phyloP scores from a whole-genome alignment of 2,888 invertebrate genomes.

The Ctena decussata region DNA sequence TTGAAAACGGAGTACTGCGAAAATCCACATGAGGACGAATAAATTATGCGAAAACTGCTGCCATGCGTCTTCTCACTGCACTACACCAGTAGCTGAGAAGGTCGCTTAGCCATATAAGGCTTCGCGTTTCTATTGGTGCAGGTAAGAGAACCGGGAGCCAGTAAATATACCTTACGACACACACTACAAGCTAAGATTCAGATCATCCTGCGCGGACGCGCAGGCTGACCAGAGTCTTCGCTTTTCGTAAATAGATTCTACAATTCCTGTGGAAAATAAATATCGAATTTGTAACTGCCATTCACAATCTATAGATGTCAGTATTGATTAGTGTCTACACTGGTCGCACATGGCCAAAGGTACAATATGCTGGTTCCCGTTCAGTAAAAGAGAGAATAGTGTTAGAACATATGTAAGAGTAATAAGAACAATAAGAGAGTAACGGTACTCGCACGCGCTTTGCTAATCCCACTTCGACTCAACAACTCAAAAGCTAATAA shows the following conservation, averaged over 20 bases:
- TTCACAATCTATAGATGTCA: no score
- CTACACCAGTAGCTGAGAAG: constrained; percentile 42
- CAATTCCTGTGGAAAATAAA: no score
- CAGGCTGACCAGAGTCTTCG: no score
- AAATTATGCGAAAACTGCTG: constrained; percentile 81
- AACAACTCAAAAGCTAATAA: background rate
- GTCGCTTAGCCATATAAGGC: constrained; percentile 76
- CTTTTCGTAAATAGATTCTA: no score
- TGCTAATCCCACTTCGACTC: background rate
- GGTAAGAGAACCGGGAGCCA: background rate
- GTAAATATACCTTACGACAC: no score
- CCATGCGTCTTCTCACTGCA: constrained; percentile 66
- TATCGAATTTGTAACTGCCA: no score
- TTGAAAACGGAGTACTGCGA: constrained; percentile 67
- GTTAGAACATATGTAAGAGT: background rate
- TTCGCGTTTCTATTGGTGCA: constrained; percentile 63
- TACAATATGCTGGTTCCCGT: no score
- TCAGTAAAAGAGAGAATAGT: no score
- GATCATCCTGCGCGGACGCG: no score
- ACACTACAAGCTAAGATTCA: no score
- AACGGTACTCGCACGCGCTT: background rate
- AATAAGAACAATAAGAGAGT: background rate
- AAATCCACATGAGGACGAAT: constrained; percentile 76
- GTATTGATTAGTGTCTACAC: no score
- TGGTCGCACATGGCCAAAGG: no score